Percentiles rank a stretch among this genome's conserved stretches.
phyloP scores from a whole-genome alignment of 2,797 vertebrate genomes.

The Melopsittacus undulatus region DNA sequence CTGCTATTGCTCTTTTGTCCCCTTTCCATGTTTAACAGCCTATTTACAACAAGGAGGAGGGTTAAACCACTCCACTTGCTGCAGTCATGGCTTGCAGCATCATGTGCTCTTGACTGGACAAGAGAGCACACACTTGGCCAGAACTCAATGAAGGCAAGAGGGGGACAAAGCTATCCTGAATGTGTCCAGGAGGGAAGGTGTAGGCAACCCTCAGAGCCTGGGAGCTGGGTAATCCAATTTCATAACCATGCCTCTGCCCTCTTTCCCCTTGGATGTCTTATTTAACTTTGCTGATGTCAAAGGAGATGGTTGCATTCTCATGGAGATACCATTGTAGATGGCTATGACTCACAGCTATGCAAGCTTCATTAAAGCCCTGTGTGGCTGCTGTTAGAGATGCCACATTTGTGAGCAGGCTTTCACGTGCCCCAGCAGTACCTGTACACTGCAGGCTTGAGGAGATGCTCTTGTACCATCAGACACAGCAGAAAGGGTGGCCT shows the following conservation, averaged over 20 bases:
- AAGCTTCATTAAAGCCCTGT: background rate
- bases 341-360: background rate
- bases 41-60: slow-evolving; percentile 45
- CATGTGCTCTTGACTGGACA: background rate
- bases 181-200: background rate
- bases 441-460: background rate
- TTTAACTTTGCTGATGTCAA: background rate
- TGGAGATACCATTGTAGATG: background rate
- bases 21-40: slow-evolving; percentile 38
- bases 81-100: background rate
- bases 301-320: background rate
- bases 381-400: background rate
- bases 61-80: background rate
- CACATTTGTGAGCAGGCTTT: background rate
- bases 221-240: background rate
- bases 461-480: background rate
- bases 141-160: background rate
- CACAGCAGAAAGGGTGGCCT: accelerated
- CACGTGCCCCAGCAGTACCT: background rate
- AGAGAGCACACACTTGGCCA: background rate
- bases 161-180: background rate
- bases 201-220: background rate
- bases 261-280: background rate
- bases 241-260: background rate
- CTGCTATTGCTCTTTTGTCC: slow-evolving; percentile 61